A percentile compares a stretch with the other conserved stretches of the same genome.
These are phyloP conservation scores for Myathropa florea DNA, from an alignment of 2,888 invertebrate genomes.

Conservation along the genomic window DNA sequence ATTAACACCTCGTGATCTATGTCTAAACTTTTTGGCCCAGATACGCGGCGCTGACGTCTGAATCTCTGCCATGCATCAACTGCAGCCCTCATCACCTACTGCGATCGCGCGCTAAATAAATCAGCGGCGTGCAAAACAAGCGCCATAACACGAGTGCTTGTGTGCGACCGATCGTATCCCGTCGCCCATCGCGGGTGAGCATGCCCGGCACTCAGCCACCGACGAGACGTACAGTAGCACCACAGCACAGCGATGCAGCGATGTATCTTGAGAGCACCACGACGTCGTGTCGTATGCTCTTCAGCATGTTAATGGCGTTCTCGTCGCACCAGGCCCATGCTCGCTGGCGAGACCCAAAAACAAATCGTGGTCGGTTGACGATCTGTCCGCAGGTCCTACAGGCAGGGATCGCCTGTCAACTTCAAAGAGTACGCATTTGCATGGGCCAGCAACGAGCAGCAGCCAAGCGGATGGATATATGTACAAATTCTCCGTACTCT, in stretches of 20 bases:
- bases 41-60: background rate
- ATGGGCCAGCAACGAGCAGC: background rate
- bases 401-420: background rate
- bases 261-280: background rate
- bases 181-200: background rate
- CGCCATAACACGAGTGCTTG: conserved; percentile 37
- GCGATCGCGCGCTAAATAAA: conserved; percentile 28
- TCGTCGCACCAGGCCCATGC: too few species aligned
- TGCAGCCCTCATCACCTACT: background rate
- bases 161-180: conserved; percentile 24
- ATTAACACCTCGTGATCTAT: conserved; percentile 10
- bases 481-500: conserved; percentile 18
- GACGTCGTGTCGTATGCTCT: conserved; percentile 1
- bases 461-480: background rate
- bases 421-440: conserved; percentile 29
- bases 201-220: background rate
- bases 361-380: conserved; percentile 15
- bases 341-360: background rate
- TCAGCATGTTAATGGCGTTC: conserved; percentile 25
- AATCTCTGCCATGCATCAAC: background rate
- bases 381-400: conserved; percentile 11
- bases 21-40: background rate
- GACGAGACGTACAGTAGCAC: conserved; percentile 11
- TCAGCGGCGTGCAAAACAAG: conserved; percentile 20
- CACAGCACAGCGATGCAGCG: background rate